A percentile compares a stretch with the other conserved stretches of the same genome.
phyloP scores from a whole-genome alignment of 2,888 invertebrate species.

The Blastobasis adustella region DNA sequence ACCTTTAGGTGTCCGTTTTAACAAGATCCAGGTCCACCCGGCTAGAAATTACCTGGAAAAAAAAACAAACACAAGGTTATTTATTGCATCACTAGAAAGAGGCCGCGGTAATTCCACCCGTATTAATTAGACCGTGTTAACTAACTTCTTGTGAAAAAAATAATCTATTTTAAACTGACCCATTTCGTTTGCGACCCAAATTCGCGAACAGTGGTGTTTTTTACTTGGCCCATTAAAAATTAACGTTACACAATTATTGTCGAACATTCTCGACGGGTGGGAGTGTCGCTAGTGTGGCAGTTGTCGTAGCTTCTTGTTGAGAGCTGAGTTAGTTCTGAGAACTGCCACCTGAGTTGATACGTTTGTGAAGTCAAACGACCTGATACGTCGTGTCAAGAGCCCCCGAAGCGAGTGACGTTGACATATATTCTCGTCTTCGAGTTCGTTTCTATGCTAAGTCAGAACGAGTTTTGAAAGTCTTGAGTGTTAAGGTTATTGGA shows the following conservation, averaged over 20 bases:
- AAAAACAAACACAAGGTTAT: slow-evolving; percentile 40
- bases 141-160: slow-evolving; percentile 44
- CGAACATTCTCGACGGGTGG: no score
- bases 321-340: no score
- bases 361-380: slow-evolving; percentile 51
- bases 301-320: no score
- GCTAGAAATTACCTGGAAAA: slow-evolving; percentile 53
- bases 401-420: slow-evolving; percentile 30
- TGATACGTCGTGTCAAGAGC: slow-evolving; percentile 41
- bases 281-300: no score
- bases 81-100: slow-evolving; percentile 7
- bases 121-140: slow-evolving; percentile 67
- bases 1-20: slow-evolving; percentile 21
- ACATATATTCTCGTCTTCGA: slow-evolving; percentile 40
- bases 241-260: slow-evolving; percentile 49
- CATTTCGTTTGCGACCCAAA: slow-evolving; percentile 59
- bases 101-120: slow-evolving; percentile 1
- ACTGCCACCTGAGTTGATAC: no score
- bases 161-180: slow-evolving; percentile 63
- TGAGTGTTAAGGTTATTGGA: slow-evolving; percentile 1
- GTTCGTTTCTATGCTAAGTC: slow-evolving; percentile 8
- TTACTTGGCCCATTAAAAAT: slow-evolving; percentile 49
- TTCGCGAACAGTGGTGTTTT: slow-evolving; percentile 56
- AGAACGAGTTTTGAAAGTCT: not conserved
- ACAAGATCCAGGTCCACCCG: slow-evolving; percentile 4